Conservation (phyloP, 2,113 vertebrate species). For the Polypterus bichir region DNA sequence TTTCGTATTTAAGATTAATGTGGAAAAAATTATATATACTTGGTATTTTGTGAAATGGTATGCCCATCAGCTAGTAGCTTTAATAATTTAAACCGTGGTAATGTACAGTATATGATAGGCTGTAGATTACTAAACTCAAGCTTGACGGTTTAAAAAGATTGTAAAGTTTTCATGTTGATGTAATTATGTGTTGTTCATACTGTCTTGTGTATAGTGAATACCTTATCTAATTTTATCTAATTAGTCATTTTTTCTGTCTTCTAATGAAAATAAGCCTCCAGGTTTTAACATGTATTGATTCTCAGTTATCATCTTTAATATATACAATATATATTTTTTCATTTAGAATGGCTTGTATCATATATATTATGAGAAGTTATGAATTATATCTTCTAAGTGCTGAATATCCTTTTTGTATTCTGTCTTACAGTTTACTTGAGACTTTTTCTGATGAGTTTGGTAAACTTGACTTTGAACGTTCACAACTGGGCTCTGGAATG, state of each 20-base stretch:
- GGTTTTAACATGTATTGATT: fast-evolving
- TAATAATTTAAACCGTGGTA: too few species aligned
- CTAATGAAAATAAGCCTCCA: background rate
- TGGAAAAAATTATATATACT: too few species aligned
- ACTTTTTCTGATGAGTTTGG: constrained; percentile 91
- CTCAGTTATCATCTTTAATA: background rate
- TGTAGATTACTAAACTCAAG: too few species aligned
- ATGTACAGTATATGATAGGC: too few species aligned
- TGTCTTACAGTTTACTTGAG: constrained; percentile 65
- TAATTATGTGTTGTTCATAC: background rate
- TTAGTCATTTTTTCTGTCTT: constrained; percentile 6
- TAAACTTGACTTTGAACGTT: constrained; percentile 84
- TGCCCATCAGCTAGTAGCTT: too few species aligned
- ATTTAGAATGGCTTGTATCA: too few species aligned
- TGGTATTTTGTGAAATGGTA: too few species aligned
- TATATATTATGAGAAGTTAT: too few species aligned
- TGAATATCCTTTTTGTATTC: constrained; percentile 1
- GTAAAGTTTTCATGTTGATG: background rate
- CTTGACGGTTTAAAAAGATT: too few species aligned
- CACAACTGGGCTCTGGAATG: constrained; percentile 92
- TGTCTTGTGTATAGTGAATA: constrained; percentile 5
- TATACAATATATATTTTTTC: too few species aligned
- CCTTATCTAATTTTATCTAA: background rate
- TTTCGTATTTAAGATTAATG: too few species aligned
- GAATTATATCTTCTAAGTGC: background rate